A percentile compares a stretch with the other conserved stretches of the same genome.
phyloP scores from a whole-genome alignment of 2,113 vertebrate genomes.

The Melanostigma gelatinosum region DNA sequence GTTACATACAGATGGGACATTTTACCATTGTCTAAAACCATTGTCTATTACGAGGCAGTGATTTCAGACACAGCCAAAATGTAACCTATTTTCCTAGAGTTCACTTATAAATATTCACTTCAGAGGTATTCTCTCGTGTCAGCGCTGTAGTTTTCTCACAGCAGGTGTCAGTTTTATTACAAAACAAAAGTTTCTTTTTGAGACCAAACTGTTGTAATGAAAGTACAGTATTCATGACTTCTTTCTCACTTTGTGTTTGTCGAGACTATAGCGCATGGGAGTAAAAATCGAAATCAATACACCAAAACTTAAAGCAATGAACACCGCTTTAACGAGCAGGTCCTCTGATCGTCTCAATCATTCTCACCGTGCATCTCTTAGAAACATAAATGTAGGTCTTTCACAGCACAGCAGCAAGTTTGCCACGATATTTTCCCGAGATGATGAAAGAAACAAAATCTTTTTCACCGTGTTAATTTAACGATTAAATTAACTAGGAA shows the following conservation, averaged over 20 bases:
- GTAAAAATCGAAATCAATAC: constrained; percentile 1
- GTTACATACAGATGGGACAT: neutral
- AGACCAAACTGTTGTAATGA: constrained; percentile 4
- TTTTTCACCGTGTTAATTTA: neutral
- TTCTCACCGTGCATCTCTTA: neutral
- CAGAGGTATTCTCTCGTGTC: neutral
- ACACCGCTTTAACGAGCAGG: constrained; percentile 14
- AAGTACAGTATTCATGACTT: constrained; percentile 2
- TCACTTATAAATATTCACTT: constrained; percentile 3
- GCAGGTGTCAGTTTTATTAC: neutral
- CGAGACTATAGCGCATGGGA: neutral
- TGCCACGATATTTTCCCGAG: neutral
- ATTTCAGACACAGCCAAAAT: neutral
- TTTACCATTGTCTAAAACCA: neutral
- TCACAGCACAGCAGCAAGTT: neutral
- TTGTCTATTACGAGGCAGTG: neutral
- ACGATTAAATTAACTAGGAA: neutral
- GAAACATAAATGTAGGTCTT: neutral
- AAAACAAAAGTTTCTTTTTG: neutral
- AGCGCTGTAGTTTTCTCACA: neutral
- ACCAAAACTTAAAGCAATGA: neutral
- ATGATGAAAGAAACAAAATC: constrained; percentile 4
- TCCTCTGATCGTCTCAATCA: constrained; percentile 11
- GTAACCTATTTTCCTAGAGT: neutral
- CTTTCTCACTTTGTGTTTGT: neutral